These are phyloP conservation scores for Zoanthus solanderi DNA, from an alignment of 92 coral and sea anemone genomes.

Conservation along the genomic window DNA sequence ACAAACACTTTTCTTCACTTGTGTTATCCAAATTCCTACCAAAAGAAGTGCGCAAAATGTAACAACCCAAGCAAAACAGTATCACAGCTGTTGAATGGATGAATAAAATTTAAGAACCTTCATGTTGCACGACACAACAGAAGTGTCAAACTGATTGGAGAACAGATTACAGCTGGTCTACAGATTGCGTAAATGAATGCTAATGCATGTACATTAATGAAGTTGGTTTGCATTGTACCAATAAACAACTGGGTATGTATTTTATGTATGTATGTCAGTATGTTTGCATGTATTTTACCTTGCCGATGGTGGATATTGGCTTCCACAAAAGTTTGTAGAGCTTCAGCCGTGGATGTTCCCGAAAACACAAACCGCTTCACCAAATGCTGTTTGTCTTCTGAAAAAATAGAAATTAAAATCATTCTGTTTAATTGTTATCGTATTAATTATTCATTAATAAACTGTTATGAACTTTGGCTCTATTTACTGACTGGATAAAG, in stretches of 20 bases:
- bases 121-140: neutral
- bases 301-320: slow-evolving; percentile 93
- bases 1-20: too few species aligned
- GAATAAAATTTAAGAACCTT: neutral
- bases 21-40: neutral
- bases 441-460: neutral
- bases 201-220: too few species aligned
- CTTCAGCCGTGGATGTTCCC: slow-evolving; percentile 90
- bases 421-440: neutral
- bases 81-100: neutral
- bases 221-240: neutral
- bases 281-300: slow-evolving; percentile 62
- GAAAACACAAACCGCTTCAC: slow-evolving; percentile 95
- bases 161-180: neutral
- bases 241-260: too few species aligned
- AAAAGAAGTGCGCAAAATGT: neutral
- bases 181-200: too few species aligned
- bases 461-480: neutral
- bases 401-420: neutral
- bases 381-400: slow-evolving; percentile 92
- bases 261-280: neutral
- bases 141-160: neutral
- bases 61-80: neutral
- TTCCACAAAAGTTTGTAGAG: slow-evolving; percentile 90
- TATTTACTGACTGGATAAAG: neutral